Conservation (phyloP, 2,888 invertebrate species). For the Cosmorhoe ocellata region DNA sequence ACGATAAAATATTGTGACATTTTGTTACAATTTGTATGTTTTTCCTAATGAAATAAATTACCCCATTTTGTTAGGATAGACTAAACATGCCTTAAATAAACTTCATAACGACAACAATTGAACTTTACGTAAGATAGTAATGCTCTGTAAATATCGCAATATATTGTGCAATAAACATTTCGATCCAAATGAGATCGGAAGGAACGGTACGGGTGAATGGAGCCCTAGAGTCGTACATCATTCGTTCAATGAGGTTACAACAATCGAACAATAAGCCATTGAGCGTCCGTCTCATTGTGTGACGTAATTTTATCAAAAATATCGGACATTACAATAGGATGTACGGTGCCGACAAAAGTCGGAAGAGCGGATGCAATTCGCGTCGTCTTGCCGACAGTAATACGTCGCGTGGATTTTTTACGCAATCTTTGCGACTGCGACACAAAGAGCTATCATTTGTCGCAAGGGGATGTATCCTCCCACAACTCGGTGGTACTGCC, state of each 20-base stretch:
- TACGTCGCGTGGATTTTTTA: slow-evolving; percentile 65
- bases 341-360: slow-evolving; percentile 75
- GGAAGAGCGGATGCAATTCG: slow-evolving; percentile 81
- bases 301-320: slow-evolving; percentile 81
- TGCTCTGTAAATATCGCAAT: slow-evolving; percentile 57
- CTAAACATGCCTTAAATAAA: slow-evolving; percentile 31
- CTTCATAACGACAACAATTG: slow-evolving; percentile 32
- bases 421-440: slow-evolving; percentile 59
- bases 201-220: slow-evolving; percentile 55
- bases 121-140: slow-evolving; percentile 47
- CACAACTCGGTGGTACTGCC: slow-evolving; percentile 67
- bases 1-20: slow-evolving; percentile 73
- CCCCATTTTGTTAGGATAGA: slow-evolving; percentile 26
- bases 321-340: slow-evolving; percentile 70
- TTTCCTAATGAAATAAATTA: slow-evolving; percentile 29
- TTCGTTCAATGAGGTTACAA: slow-evolving; percentile 74
- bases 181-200: slow-evolving; percentile 69
- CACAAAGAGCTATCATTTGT: slow-evolving; percentile 63
- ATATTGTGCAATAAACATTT: slow-evolving; percentile 61
- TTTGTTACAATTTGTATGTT: slow-evolving; percentile 39
- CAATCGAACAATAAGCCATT: slow-evolving; percentile 77
- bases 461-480: slow-evolving; percentile 81
- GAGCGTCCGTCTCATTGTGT: slow-evolving; percentile 68
- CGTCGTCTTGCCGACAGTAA: slow-evolving; percentile 71
- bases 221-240: slow-evolving; percentile 66